These are phyloP conservation scores for Chionoecetes opilio DNA, from an alignment of 1,140 invertebrate species.

Conservation along the genomic window DNA sequence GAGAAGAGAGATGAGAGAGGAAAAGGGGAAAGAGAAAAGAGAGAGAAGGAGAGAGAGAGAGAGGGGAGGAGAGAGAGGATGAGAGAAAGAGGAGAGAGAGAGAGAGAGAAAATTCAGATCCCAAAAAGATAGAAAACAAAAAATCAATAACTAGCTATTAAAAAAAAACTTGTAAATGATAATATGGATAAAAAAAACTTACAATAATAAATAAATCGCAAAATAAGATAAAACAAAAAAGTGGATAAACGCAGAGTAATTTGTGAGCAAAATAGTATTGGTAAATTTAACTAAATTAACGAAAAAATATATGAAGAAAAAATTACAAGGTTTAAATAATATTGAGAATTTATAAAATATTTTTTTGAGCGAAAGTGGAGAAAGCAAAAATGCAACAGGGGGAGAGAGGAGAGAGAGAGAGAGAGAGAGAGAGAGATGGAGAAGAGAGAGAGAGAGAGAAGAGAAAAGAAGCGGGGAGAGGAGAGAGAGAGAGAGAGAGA, in stretches of 20 bases:
- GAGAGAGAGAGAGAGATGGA: conserved; percentile 35
- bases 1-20: background rate
- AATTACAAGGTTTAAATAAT: too few relatives aligned
- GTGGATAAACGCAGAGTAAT: too few relatives aligned
- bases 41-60: background rate
- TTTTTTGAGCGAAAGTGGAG: too few relatives aligned
- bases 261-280: too few relatives aligned
- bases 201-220: background rate
- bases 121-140: background rate
- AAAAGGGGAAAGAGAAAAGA: background rate
- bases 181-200: background rate
- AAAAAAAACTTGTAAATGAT: too few relatives aligned
- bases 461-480: background rate
- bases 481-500: background rate
- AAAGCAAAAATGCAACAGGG: too few relatives aligned
- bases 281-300: too few relatives aligned
- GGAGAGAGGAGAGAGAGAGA: too few relatives aligned
- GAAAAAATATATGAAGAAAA: too few relatives aligned
- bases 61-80: too few relatives aligned
- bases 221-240: background rate
- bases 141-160: background rate
- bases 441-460: conserved; percentile 39
- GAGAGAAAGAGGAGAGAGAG: background rate
- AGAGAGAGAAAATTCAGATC: background rate
- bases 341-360: too few relatives aligned